Percentiles rank a stretch among this genome's conserved stretches.
These are phyloP conservation scores for Crax fasciolata DNA, from an alignment of 2,797 vertebrate genomes.

Conservation along the genomic window DNA sequence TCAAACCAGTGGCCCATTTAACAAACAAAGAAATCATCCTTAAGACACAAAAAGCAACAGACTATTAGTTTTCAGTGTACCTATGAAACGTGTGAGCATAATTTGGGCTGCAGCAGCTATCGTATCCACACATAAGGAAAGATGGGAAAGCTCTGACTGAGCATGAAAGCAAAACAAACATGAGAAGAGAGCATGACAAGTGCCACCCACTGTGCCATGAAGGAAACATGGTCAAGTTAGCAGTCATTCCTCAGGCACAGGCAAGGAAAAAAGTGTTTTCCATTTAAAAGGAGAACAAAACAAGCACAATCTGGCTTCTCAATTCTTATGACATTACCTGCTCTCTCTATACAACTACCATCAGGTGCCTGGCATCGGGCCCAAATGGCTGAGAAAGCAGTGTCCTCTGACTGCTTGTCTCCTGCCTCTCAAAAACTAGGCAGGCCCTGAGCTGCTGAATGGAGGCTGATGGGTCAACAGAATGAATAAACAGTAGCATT, in stretches of 20 bases:
- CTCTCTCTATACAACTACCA: not conserved
- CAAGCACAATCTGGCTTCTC: not conserved
- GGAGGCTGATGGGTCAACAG: not conserved
- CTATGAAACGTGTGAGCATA: accelerated
- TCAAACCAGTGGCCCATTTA: not conserved
- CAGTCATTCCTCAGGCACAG: not conserved
- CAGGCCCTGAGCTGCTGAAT: not conserved
- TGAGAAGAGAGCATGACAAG: not conserved
- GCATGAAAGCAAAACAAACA: not conserved
- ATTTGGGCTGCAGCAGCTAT: not conserved
- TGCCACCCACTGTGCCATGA: not conserved
- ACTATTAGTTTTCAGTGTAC: accelerated
- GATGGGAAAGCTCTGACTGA: not conserved
- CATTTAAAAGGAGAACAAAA: not conserved
- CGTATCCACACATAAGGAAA: not conserved
- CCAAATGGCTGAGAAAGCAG: not conserved
- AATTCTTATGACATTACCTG: not conserved
- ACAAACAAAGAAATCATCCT: not conserved
- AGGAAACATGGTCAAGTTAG: accelerated
- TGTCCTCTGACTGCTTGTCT: not conserved
- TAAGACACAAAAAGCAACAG: not conserved
- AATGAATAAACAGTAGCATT: not conserved
- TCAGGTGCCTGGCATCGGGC: not conserved
- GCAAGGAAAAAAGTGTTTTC: not conserved
- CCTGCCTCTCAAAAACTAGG: not conserved